A percentile compares a stretch with the other conserved stretches of the same genome.
Conservation (phyloP, 2,113 vertebrate genomes). For the Epinephelus lanceolatus region DNA sequence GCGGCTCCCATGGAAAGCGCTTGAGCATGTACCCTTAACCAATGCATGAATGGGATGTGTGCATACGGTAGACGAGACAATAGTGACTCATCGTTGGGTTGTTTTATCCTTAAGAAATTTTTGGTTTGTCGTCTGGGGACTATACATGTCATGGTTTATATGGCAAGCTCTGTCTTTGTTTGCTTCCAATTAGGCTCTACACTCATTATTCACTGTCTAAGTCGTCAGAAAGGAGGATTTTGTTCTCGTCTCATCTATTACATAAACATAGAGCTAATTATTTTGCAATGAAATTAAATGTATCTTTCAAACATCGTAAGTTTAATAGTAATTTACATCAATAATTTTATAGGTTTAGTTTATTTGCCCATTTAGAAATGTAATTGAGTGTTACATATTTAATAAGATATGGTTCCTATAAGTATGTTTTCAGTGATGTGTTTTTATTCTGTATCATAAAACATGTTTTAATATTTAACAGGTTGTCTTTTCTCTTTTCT, state of each 20-base stretch:
- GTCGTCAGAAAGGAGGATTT: neutral
- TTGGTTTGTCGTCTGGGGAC: neutral
- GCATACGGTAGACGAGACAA: neutral
- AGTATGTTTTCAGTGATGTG: neutral
- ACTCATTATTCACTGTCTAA: neutral
- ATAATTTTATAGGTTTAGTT: neutral
- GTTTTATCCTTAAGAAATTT: conserved; percentile 1
- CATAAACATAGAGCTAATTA: neutral
- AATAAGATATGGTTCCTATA: neutral
- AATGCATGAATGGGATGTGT: conserved; percentile 17
- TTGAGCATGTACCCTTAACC: neutral
- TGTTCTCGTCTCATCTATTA: neutral
- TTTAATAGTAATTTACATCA: neutral
- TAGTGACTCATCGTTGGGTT: conserved; percentile 20
- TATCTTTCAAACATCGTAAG: neutral
- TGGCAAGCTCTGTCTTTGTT: neutral
- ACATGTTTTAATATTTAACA: neutral
- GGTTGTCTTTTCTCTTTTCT: conserved; percentile 19
- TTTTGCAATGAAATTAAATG: neutral
- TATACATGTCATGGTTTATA: neutral
- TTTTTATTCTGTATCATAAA: conserved; percentile 5
- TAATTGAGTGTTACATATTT: neutral
- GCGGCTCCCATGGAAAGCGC: conserved; percentile 17
- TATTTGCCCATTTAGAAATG: neutral
- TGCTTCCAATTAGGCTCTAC: neutral